Conservation (phyloP, 2,888 invertebrate genomes). For the Trissoscelio sp. region DNA sequence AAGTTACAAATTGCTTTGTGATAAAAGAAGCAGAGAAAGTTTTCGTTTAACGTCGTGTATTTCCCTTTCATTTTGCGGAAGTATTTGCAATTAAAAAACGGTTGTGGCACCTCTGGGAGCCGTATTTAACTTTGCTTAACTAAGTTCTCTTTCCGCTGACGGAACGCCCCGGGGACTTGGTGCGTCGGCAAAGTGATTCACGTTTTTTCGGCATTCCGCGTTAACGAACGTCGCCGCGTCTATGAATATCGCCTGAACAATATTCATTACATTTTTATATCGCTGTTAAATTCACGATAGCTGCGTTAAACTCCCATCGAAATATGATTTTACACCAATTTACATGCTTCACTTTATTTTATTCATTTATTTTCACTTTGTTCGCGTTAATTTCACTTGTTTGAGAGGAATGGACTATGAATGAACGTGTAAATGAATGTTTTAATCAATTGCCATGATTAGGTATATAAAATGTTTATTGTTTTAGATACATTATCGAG, state of each 20-base stretch:
- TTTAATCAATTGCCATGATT: too few relatives aligned
- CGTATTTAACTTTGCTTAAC: constrained; percentile 83
- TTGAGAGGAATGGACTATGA: not conserved
- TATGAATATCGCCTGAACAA: constrained; percentile 23
- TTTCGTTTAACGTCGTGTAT: constrained; percentile 67
- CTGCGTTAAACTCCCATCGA: not conserved
- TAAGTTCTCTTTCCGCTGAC: constrained; percentile 82
- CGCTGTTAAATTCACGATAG: not conserved
- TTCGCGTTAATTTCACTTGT: not conserved
- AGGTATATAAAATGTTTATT: too few relatives aligned
- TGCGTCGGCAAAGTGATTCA: constrained; percentile 76
- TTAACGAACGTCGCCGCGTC: constrained; percentile 25
- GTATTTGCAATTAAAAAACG: constrained; percentile 82
- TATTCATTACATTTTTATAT: constrained; percentile 49
- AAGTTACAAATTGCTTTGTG: constrained; percentile 45
- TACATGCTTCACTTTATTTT: not conserved
- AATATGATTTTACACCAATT: constrained; percentile 12
- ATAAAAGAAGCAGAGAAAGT: constrained; percentile 64
- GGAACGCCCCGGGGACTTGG: constrained; percentile 79
- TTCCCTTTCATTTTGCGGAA: constrained; percentile 77
- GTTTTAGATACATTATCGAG: constrained; percentile 58
- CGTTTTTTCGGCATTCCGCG: constrained; percentile 71
- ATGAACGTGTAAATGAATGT: not conserved
- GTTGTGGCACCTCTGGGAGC: constrained; percentile 80
- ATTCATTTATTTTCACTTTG: not conserved